These are phyloP conservation scores for Harpalus rubripes DNA, from an alignment of 2,888 invertebrate genomes.

Conservation along the genomic window DNA sequence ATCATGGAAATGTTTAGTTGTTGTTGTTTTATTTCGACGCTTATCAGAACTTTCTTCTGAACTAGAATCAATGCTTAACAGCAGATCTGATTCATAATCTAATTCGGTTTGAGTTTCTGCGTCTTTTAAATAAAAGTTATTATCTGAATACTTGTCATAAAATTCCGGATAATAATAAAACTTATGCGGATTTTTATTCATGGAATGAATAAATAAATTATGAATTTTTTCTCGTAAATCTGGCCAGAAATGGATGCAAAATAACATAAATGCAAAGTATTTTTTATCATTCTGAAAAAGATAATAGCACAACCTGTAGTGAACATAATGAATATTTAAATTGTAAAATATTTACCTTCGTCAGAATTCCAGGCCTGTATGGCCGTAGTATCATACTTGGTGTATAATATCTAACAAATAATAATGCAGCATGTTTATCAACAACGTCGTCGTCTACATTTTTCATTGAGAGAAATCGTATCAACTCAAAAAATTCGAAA, in stretches of 20 bases:
- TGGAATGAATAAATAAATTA: slow-evolving; percentile 25
- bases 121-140: slow-evolving; percentile 37
- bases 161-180: slow-evolving; percentile 47
- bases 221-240: slow-evolving; percentile 59
- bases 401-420: slow-evolving; percentile 68
- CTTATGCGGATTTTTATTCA: slow-evolving; percentile 54
- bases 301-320: not conserved
- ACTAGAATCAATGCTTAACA: not conserved
- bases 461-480: slow-evolving; percentile 63
- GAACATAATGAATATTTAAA: not conserved
- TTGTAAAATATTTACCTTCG: slow-evolving; percentile 56
- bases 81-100: slow-evolving; percentile 20
- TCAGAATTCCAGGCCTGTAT: slow-evolving; percentile 65
- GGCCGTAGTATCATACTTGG: slow-evolving; percentile 66
- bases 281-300: slow-evolving; percentile 62
- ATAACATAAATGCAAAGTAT: slow-evolving; percentile 66
- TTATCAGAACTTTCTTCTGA: slow-evolving; percentile 27
- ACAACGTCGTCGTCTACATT: slow-evolving; percentile 64
- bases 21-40: slow-evolving; percentile 16
- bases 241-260: slow-evolving; percentile 67
- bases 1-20: slow-evolving; percentile 14
- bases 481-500: slow-evolving; percentile 62
- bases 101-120: slow-evolving; percentile 41
- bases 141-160: slow-evolving; percentile 42
- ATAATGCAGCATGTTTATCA: slow-evolving; percentile 62